Evolutionary conservation across 2,888 invertebrate genomes (phyloP), one percentile per base, ranked within the genome.

Genomic region (Caradrina kadenii): DNA sequence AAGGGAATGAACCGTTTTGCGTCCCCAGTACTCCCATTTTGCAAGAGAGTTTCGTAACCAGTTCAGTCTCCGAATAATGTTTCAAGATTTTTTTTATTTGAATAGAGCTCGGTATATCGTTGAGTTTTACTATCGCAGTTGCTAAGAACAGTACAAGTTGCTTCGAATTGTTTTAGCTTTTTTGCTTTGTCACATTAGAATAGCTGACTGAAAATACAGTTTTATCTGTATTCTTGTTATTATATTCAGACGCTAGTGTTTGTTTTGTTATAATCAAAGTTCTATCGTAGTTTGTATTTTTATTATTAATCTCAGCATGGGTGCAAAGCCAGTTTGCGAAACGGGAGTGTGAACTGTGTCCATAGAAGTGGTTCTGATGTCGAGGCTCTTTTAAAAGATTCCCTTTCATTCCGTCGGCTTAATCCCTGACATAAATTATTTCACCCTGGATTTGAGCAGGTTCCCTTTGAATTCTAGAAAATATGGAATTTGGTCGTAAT

Each of bases 1-100:
- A 91, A 90, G 88, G 84, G 91, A 91, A 93, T 90, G 88, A 92
- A 91, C 89, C 89, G 89, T 91, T 90, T 86, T 85, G 85, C 84
- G 84, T 86, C 87, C 86, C 87, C 85, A 81, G 84, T 81, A 86
- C 87, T 86, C 84, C 83, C 86, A 83, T 88, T 85, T 85, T 81
- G 85, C 78, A 85, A 84, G 80, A 81, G 83, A 86, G 85, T 85
- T 87, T 86, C 84, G 85, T 84, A 86, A 86, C 85, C 84, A 79
- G 82, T 86, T 84, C 82, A 79, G 78, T 83, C 82, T 79, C 81
- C 81, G 81, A 80, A 73, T 84, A 82, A 83, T 81, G 77, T 80
- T 80, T 81, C 75, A 81, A 80, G 83, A 81, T 80, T 83, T 84
- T 79, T 77, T 80, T 75, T 74, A 69, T 76, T 73, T 73, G 67